phyloP scores from a whole-genome alignment of 1,140 invertebrate genomes.

The Macrobrachium rosenbergii region DNA sequence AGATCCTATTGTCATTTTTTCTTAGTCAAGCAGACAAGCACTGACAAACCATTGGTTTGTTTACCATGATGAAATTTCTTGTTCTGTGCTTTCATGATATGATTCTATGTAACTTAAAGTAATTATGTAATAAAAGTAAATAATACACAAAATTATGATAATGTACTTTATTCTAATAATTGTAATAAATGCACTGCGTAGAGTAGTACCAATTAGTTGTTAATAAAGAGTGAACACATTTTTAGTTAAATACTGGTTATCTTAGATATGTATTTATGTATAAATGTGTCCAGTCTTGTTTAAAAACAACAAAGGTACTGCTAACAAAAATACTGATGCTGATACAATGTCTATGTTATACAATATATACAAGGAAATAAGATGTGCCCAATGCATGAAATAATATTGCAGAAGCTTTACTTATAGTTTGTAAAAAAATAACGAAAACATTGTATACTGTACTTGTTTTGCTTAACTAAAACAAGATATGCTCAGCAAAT shows the following conservation, averaged over 20 bases:
- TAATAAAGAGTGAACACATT: too few relatives aligned
- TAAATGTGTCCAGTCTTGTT: background rate
- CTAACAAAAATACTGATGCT: constrained; percentile 35
- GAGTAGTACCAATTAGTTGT: background rate
- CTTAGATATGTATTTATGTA: too few relatives aligned
- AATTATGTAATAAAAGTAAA: too few relatives aligned
- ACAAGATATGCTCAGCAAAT: background rate
- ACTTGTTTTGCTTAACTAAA: too few relatives aligned
- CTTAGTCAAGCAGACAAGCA: background rate
- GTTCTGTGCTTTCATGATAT: too few relatives aligned
- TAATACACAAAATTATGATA: background rate
- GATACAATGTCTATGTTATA: constrained; percentile 23
- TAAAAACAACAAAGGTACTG: constrained; percentile 7
- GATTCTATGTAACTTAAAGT: too few relatives aligned
- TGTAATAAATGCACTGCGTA: constrained; percentile 24
- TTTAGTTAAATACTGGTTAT: too few relatives aligned
- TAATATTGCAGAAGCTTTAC: constrained; percentile 5
- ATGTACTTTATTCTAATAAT: constrained; percentile 36
- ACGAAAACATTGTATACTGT: background rate
- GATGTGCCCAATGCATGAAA: constrained; percentile 30
- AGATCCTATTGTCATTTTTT: too few relatives aligned
- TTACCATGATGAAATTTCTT: too few relatives aligned
- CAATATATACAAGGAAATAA: constrained; percentile 27
- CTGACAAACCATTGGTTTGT: background rate
- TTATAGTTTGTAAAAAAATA: constrained; percentile 7